A percentile compares a stretch with the other conserved stretches of the same genome.
phyloP scores from a whole-genome alignment of 2,797 vertebrate species.

The Parauchenoglanis ngamensis region DNA sequence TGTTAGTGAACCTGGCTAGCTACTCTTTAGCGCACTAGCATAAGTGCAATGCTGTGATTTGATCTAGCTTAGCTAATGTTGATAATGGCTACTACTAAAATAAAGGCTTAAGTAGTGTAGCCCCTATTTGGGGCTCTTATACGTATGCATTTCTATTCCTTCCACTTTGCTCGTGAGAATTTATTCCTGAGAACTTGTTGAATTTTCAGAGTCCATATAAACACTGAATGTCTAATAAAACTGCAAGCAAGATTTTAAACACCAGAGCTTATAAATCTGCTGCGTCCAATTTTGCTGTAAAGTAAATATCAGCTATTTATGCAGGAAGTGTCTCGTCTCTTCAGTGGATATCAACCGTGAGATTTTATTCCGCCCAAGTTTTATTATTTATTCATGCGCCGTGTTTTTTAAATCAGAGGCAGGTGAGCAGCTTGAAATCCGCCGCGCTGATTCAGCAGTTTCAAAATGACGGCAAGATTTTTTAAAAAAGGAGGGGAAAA shows the following conservation, averaged over 20 bases:
- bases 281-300: not conserved
- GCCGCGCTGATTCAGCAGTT: not conserved
- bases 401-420: not conserved
- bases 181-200: not conserved
- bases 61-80: not conserved
- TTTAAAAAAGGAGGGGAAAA: not conserved
- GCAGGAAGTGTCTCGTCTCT: not conserved
- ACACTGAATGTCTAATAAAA: not conserved
- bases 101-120: not conserved
- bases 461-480: not conserved
- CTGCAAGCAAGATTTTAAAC: not conserved
- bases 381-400: conserved; percentile 3
- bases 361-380: not conserved
- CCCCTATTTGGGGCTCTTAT: not conserved
- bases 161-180: not conserved
- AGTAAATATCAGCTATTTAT: not conserved
- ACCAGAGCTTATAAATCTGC: conserved; percentile 2
- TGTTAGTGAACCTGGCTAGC: not conserved
- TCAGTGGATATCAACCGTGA: not conserved
- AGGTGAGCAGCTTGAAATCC: not conserved
- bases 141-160: not conserved
- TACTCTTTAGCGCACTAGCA: not conserved
- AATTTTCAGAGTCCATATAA: not conserved
- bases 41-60: not conserved
- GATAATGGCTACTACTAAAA: not conserved